phyloP scores from a whole-genome alignment of 2,888 invertebrate species.

The Marasmarcha lunaedactyla region DNA sequence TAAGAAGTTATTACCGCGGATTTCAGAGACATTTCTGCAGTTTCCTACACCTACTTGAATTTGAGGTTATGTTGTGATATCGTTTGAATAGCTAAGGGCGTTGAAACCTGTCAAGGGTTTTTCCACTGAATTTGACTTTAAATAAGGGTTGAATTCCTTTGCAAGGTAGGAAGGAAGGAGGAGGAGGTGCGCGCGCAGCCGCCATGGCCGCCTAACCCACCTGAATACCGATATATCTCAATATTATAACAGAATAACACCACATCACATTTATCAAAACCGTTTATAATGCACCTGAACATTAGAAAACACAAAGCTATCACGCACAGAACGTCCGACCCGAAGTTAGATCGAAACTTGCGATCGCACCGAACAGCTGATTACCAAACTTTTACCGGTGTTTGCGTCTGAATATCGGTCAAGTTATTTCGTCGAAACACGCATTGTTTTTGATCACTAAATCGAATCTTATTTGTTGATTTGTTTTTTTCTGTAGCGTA shows the following conservation, averaged over 20 bases:
- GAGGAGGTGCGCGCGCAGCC: slow-evolving; percentile 63
- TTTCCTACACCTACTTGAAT: slow-evolving; percentile 38
- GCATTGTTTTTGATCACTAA: too few species aligned
- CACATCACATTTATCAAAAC: slow-evolving; percentile 22
- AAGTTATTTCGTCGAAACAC: slow-evolving; percentile 13
- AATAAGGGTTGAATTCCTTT: slow-evolving; percentile 40
- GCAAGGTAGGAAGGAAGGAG: slow-evolving; percentile 28
- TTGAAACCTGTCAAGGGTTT: slow-evolving; percentile 27
- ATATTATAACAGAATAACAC: slow-evolving; percentile 50
- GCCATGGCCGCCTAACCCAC: slow-evolving; percentile 63
- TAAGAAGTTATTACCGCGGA: slow-evolving; percentile 33
- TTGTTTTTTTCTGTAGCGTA: slow-evolving; percentile 68
- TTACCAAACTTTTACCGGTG: slow-evolving; percentile 60
- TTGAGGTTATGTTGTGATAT: slow-evolving; percentile 70
- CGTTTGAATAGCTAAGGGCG: slow-evolving; percentile 53
- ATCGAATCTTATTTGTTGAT: too few species aligned
- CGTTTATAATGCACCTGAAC: not conserved
- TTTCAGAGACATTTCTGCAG: slow-evolving; percentile 22
- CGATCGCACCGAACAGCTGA: slow-evolving; percentile 58
- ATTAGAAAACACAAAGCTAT: not conserved
- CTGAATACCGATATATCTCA: slow-evolving; percentile 56
- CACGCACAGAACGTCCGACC: not conserved
- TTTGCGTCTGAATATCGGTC: slow-evolving; percentile 33
- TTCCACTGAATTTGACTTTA: slow-evolving; percentile 33
- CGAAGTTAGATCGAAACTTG: slow-evolving; percentile 22